These are phyloP conservation scores for Drosophila micromelanica DNA, from an alignment of 1,140 invertebrate genomes.

Conservation along the genomic window DNA sequence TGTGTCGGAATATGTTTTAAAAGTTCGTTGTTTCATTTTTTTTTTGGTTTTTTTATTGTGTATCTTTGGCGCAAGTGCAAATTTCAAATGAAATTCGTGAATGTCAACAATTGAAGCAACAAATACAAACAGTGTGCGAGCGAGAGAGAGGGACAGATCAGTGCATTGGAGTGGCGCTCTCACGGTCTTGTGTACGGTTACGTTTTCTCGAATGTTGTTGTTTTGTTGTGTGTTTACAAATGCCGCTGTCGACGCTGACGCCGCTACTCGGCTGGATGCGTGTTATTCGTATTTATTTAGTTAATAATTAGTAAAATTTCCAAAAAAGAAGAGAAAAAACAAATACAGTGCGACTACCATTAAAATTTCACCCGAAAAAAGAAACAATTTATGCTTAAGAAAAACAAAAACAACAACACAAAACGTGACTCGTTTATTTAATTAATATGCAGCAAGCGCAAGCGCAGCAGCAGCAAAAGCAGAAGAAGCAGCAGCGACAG, in stretches of 20 bases:
- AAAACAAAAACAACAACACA: constrained; percentile 43
- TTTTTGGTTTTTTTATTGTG: constrained; percentile 1
- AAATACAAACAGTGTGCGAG: constrained; percentile 1
- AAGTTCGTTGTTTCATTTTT: background rate
- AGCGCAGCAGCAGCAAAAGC: constrained; percentile 16
- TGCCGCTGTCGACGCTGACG: constrained; percentile 6
- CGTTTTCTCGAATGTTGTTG: constrained; percentile 9
- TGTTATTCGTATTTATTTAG: constrained; percentile 30
- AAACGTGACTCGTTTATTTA: constrained; percentile 77
- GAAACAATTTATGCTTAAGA: constrained; percentile 47
- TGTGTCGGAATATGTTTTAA: constrained; percentile 30
- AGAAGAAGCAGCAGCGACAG: constrained; percentile 36
- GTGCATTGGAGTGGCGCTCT: constrained; percentile 6
- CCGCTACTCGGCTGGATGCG: constrained; percentile 15
- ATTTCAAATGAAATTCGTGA: constrained; percentile 9
- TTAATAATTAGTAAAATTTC: constrained; percentile 20
- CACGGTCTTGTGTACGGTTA: constrained; percentile 10
- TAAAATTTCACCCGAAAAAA: constrained; percentile 44
- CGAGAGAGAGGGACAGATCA: background rate
- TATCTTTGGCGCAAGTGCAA: constrained; percentile 11
- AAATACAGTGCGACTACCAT: constrained; percentile 37
- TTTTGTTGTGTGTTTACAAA: constrained; percentile 17
- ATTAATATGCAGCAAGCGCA: constrained; percentile 61
- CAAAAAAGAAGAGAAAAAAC: constrained; percentile 1
- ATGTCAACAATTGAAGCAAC: constrained; percentile 21